A percentile compares a stretch with the other conserved stretches of the same genome.
Evolutionary conservation across 2,888 invertebrate genomes (phyloP).

Genomic region (Bugulina stolonifera): DNA sequence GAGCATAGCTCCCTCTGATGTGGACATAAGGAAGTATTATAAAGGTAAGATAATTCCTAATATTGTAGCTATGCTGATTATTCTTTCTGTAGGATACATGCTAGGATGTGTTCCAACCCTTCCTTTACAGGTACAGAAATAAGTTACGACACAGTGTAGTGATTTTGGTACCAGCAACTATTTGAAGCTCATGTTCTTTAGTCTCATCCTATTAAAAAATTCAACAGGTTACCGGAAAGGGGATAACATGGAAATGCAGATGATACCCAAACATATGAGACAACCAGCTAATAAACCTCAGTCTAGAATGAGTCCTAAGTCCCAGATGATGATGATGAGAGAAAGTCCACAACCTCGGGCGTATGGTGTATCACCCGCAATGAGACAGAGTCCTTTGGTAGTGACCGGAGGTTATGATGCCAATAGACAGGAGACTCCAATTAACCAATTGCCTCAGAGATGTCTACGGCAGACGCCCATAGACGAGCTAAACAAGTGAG

Average conservation of each 20-base stretch:
- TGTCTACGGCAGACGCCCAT: not conserved
- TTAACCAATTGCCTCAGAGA: not conserved
- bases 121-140: too few relatives aligned
- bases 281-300: not conserved
- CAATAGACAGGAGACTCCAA: constrained; percentile 17
- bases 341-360: constrained; percentile 61
- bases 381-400: constrained; percentile 32
- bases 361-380: constrained; percentile 29
- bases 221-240: constrained; percentile 8
- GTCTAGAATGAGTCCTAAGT: constrained; percentile 63
- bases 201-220: too few relatives aligned
- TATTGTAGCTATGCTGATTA: too few relatives aligned
- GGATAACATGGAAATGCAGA: constrained; percentile 24
- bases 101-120: too few relatives aligned
- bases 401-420: constrained; percentile 29
- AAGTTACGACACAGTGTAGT: too few relatives aligned
- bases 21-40: constrained; percentile 16
- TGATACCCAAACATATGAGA: constrained; percentile 24
- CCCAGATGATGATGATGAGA: constrained; percentile 52
- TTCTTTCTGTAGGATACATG: too few relatives aligned
- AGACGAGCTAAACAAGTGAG: constrained; percentile 16
- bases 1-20: constrained; percentile 90
- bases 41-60: constrained; percentile 19
- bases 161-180: too few relatives aligned
- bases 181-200: too few relatives aligned